Base-by-base conservation (phyloP, 1,140 invertebrate genomes). In the Megathymus violae region DNA sequence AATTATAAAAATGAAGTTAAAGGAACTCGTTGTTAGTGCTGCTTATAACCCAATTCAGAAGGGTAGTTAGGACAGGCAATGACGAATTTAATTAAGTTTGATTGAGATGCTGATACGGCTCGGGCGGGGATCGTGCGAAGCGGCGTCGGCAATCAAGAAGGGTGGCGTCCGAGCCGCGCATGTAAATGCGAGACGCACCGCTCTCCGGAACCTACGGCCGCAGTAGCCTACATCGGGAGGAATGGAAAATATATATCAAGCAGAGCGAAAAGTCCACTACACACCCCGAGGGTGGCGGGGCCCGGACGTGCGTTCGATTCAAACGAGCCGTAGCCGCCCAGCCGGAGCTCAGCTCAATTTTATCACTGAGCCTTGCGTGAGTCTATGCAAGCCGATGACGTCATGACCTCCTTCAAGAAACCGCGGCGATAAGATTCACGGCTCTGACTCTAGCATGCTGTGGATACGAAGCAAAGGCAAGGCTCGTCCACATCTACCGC, bases 201-300 rank as follows among this genome's bases (percentile, higher is more conserved):
- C 61, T 63, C 73, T 68, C 74, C 69, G 74, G 74, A 77, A 77
- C 78, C 71, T 76, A 78, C 75, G 69, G 76, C 75, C 77, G 75
- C 79, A 78, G 74, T 80, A 79, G 80, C 82, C 80, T 80, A 81
- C 76, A 77, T 82, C 71, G 80, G 82, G 76, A 79, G 82, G 78
- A 87, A 85, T 83, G 82, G 82, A 84, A 88, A 85, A 85, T 86
- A 86, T 86, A 85, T 86, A 88, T 83, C 74, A 83, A 82, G 80
- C 82, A 66, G 76, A 81, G 78, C 80, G 84, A 85, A 87, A 87
- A 85, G 83, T 85, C 85, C 85, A 85, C 83, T 86, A 84, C 74
- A 83, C 82, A 82, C 85, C 83, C 82, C 58, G 34, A 62, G 82
- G 81, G 78, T 73, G 80, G 82, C 60, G 71, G 69, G 64, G 76